Evolutionary conservation across 2,888 invertebrate species (phyloP).

Genomic region (Troides helena): DNA sequence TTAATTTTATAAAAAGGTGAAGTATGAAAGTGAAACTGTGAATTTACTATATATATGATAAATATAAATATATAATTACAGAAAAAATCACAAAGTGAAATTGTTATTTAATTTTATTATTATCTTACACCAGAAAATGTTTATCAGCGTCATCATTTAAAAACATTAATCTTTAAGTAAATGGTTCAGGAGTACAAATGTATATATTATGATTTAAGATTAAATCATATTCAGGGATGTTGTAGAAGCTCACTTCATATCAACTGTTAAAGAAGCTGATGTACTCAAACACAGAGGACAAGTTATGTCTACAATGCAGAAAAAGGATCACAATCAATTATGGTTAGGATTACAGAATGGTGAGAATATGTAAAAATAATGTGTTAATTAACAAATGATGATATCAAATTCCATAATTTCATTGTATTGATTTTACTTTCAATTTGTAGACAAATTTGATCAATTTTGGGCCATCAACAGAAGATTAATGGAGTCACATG

Average conservation of each 20-base stretch:
- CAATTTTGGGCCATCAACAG: slow-evolving; percentile 99
- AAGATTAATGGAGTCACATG: slow-evolving; percentile 93
- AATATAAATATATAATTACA: too few relatives aligned
- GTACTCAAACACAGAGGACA: slow-evolving; percentile 96
- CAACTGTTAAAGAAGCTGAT: slow-evolving; percentile 98
- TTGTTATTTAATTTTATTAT: too few relatives aligned
- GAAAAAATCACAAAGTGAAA: too few relatives aligned
- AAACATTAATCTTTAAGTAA: too few relatives aligned
- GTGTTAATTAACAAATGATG: not conserved
- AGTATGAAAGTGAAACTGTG: too few relatives aligned
- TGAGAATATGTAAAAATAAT: slow-evolving; percentile 50
- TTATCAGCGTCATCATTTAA: too few relatives aligned
- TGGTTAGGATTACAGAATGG: slow-evolving; percentile 97
- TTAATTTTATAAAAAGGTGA: too few relatives aligned
- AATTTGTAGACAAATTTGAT: slow-evolving; percentile 93
- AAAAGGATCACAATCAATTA: slow-evolving; percentile 97
- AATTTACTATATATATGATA: too few relatives aligned
- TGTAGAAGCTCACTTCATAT: slow-evolving; percentile 96
- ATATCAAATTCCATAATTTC: not conserved
- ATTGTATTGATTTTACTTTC: not conserved
- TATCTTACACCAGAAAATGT: too few relatives aligned
- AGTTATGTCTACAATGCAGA: slow-evolving; percentile 94
- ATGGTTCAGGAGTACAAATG: not conserved
- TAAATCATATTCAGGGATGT: slow-evolving; percentile 83
- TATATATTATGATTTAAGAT: not conserved